Evolutionary conservation across 2,113 vertebrate genomes (phyloP).

Genomic region (Monopterus albus): DNA sequence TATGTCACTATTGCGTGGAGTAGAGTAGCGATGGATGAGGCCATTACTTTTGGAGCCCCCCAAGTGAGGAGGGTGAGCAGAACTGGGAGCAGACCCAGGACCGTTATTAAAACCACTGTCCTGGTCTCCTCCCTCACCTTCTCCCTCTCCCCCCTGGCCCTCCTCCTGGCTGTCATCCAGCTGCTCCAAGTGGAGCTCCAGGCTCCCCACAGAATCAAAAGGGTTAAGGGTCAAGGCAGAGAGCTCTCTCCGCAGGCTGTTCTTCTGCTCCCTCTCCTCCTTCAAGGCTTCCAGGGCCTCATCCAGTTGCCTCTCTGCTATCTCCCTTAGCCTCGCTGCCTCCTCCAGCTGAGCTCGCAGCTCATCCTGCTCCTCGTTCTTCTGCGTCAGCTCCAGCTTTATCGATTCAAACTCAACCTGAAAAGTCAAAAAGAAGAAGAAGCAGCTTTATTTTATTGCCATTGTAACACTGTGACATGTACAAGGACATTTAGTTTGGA

Average conservation of each 20-base stretch:
- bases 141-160: conserved; percentile 53
- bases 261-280: conserved; percentile 88
- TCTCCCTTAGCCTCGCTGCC: conserved; percentile 79
- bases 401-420: conserved; percentile 88
- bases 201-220: conserved; percentile 80
- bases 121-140: conserved; percentile 78
- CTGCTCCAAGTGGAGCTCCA: conserved; percentile 82
- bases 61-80: conserved; percentile 68
- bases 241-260: conserved; percentile 83
- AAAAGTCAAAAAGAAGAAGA: not conserved
- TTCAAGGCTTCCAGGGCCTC: conserved; percentile 87
- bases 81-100: conserved; percentile 67
- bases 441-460: too few relatives aligned
- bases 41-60: conserved; percentile 77
- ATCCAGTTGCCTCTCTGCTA: conserved; percentile 85
- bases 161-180: conserved; percentile 78
- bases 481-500: too few relatives aligned
- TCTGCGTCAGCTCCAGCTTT: conserved; percentile 84
- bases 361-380: conserved; percentile 84
- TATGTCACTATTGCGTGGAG: conserved; percentile 77
- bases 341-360: conserved; percentile 83
- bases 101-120: conserved; percentile 82
- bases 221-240: conserved; percentile 78
- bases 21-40: conserved; percentile 75
- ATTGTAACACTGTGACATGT: too few relatives aligned